Evolutionary conservation across 1,140 invertebrate species (phyloP).

Genomic region (honey bee (Apis mellifera)): DNA sequence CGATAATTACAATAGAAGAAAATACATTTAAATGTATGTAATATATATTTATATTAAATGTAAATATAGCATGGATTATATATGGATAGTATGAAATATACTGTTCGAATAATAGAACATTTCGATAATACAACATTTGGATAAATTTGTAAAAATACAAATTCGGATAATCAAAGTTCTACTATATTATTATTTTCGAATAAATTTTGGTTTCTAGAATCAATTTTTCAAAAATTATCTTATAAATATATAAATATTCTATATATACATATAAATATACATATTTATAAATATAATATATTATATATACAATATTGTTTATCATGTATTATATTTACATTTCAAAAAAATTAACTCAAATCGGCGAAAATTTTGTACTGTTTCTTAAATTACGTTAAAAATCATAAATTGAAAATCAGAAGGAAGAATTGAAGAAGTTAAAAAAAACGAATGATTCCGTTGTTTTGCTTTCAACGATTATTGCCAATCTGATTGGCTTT

Average conservation of each 20-base stretch:
- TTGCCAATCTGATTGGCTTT: not conserved
- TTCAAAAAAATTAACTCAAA: too few species aligned
- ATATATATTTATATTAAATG: too few species aligned
- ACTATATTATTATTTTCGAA: not conserved
- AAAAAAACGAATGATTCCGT: not conserved
- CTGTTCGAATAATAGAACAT: not conserved
- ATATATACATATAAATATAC: too few species aligned
- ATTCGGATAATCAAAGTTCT: not conserved
- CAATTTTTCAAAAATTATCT: too few species aligned
- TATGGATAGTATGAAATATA: not conserved
- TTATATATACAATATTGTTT: not conserved
- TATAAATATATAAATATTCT: too few species aligned
- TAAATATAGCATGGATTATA: not conserved
- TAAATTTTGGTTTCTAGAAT: too few species aligned
- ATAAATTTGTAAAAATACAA: not conserved
- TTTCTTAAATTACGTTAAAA: not conserved
- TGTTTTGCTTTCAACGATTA: not conserved
- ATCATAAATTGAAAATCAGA: too few species aligned
- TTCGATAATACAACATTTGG: not conserved
- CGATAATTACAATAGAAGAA: not conserved
- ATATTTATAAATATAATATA: too few species aligned
- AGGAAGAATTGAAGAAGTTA: not conserved
- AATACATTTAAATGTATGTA: not conserved
- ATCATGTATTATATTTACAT: too few species aligned
- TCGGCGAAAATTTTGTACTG: not conserved